These are phyloP conservation scores for Falco punctatus DNA, from an alignment of 2,113 vertebrate species.

Conservation along the genomic window DNA sequence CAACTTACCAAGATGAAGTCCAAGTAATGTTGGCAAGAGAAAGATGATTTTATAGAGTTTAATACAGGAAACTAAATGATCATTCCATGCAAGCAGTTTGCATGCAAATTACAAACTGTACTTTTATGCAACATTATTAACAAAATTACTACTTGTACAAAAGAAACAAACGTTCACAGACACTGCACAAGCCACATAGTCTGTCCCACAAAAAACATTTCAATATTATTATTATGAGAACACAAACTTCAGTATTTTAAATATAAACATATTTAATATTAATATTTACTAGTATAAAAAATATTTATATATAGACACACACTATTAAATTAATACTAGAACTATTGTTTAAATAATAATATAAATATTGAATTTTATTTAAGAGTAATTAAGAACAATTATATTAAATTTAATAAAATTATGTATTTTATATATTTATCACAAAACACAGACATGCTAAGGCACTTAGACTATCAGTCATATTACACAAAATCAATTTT, in stretches of 20 bases:
- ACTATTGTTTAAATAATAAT: too few species aligned
- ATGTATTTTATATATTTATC: background rate
- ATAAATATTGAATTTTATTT: too few species aligned
- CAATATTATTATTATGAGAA: background rate
- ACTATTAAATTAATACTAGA: too few species aligned
- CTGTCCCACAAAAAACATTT: background rate
- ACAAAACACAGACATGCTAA: background rate
- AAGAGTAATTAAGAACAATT: too few species aligned
- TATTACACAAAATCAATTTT: background rate
- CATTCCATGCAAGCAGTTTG: conserved; percentile 3
- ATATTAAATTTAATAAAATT: too few species aligned
- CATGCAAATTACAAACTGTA: background rate
- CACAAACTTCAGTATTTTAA: background rate
- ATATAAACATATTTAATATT: background rate
- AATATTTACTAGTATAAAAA: too few species aligned
- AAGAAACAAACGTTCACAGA: background rate
- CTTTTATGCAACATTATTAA: background rate
- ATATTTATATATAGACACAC: too few species aligned
- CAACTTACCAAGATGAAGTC: conserved; percentile 88
- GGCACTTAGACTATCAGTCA: background rate
- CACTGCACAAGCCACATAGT: background rate
- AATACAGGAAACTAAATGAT: conserved; percentile 67
- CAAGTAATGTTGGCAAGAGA: conserved; percentile 81
- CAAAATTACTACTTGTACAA: background rate
- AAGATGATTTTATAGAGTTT: conserved; percentile 80